These are phyloP conservation scores for Echinometra lucunter DNA, from an alignment of 53 echinoderm and acorn worm genomes.

Conservation along the genomic window DNA sequence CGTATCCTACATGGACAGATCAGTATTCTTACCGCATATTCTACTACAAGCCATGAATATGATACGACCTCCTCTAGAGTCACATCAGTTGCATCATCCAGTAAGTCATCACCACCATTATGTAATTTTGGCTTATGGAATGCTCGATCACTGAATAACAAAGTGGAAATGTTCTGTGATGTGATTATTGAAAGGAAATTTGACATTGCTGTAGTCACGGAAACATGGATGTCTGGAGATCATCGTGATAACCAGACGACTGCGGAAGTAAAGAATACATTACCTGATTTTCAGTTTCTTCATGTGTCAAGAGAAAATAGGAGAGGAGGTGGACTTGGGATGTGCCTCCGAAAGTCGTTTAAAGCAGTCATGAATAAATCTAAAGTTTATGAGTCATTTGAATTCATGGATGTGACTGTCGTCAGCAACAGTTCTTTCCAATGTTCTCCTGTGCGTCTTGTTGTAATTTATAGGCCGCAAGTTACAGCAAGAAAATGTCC, in stretches of 20 bases:
- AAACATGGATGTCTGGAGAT: slow-evolving; percentile 9
- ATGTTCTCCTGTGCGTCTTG: slow-evolving; percentile 62
- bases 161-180: background rate
- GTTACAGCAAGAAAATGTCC: background rate
- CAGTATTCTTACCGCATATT: no score
- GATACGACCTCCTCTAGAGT: no score
- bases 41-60: no score
- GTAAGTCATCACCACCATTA: no score
- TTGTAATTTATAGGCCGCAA: slow-evolving; percentile 61
- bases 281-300: slow-evolving; percentile 33
- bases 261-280: slow-evolving; percentile 3
- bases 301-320: slow-evolving; percentile 36
- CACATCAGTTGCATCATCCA: no score
- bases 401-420: slow-evolving; percentile 19
- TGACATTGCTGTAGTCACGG: slow-evolving; percentile 1
- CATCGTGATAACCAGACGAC: background rate
- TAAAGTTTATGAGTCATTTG: slow-evolving; percentile 42
- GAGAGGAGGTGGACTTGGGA: slow-evolving; percentile 54
- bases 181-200: background rate
- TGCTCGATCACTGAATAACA: background rate
- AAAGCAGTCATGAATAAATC: background rate
- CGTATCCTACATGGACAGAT: background rate
- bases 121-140: background rate
- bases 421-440: background rate
- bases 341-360: background rate